These are phyloP conservation scores for Agapornis roseicollis DNA, from an alignment of 2,113 vertebrate genomes.

Conservation along the genomic window DNA sequence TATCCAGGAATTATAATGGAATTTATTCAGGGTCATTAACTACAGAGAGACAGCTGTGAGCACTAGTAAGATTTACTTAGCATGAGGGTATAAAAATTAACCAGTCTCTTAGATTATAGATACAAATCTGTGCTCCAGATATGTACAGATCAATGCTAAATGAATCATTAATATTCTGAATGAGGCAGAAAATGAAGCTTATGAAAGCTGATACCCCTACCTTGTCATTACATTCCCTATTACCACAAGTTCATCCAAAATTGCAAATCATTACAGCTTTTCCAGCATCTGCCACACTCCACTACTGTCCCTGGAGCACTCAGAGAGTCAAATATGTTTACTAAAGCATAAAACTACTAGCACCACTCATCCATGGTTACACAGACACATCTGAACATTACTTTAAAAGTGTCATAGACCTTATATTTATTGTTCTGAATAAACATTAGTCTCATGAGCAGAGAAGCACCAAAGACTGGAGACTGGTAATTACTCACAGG, in stretches of 20 bases:
- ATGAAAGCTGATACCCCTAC: conserved; percentile 36
- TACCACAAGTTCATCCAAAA: conserved; percentile 61
- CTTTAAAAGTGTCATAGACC: conserved; percentile 72
- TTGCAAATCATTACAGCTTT: conserved; percentile 57
- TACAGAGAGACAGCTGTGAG: conserved; percentile 2
- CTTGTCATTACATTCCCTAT: conserved; percentile 57
- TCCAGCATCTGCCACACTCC: conserved; percentile 23
- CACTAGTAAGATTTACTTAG: conserved; percentile 43
- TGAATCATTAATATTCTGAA: conserved; percentile 55
- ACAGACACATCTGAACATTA: conserved; percentile 62
- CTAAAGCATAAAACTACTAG: conserved; percentile 66
- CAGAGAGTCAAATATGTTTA: conserved; percentile 62
- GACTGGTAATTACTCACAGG: conserved; percentile 56
- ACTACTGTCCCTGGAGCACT: conserved; percentile 50
- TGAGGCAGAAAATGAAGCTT: background rate
- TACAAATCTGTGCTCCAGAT: conserved; percentile 24
- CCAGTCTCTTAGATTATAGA: conserved; percentile 27
- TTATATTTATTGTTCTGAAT: conserved; percentile 73
- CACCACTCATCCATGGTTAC: conserved; percentile 60
- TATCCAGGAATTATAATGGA: conserved; percentile 53
- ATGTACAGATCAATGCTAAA: conserved; percentile 49
- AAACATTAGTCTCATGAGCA: conserved; percentile 72
- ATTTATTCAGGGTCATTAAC: conserved; percentile 65
- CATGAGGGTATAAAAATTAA: conserved; percentile 36
- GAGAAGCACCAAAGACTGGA: conserved; percentile 30